These are phyloP conservation scores for Octomys mimax DNA, from an alignment of 2,797 vertebrate genomes.

Conservation along the genomic window DNA sequence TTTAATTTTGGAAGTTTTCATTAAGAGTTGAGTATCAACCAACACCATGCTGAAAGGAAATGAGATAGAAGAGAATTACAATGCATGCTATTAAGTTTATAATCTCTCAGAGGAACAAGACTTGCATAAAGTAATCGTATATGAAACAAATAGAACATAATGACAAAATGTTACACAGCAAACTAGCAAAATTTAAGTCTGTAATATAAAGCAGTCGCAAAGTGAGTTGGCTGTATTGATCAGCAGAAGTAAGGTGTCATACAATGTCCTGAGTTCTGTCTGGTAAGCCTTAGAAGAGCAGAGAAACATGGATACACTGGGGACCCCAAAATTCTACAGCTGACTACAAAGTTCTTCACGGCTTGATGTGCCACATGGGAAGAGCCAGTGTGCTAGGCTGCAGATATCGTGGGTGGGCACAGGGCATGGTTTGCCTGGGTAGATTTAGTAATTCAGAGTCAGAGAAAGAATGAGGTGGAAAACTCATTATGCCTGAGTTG, in stretches of 20 bases:
- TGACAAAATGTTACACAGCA: neutral
- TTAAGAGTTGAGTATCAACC: conserved; percentile 8
- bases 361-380: neutral
- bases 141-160: conserved; percentile 11
- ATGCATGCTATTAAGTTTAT: neutral
- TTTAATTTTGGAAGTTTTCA: conserved; percentile 69
- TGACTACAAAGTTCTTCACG: neutral
- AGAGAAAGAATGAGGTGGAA: neutral
- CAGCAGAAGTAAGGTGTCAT: neutral
- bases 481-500: fast-evolving
- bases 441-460: neutral
- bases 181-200: conserved; percentile 16
- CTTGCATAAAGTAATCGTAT: conserved; percentile 28
- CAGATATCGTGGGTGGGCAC: neutral
- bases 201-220: neutral
- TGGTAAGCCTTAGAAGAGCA: neutral
- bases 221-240: neutral
- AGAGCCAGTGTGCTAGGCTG: too few relatives aligned
- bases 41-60: neutral
- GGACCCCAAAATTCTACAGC: neutral
- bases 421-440: neutral
- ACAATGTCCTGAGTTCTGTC: neutral
- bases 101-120: neutral
- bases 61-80: conserved; percentile 46
- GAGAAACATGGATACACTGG: neutral